Conservation (phyloP, 2,113 vertebrate species). For the Taxidea taxus region DNA sequence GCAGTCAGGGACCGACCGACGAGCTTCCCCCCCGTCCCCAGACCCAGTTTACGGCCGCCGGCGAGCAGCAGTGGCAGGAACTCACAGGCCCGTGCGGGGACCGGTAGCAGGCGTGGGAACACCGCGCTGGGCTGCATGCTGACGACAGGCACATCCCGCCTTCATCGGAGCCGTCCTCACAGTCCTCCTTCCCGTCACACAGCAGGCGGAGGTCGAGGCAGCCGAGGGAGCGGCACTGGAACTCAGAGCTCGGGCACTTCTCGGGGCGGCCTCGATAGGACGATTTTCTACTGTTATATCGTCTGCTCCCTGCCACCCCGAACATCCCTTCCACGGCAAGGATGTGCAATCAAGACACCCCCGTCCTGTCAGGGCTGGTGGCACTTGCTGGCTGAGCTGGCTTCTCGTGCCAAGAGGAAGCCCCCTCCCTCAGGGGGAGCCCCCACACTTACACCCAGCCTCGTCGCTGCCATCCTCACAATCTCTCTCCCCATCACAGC, state of each 20-base stretch:
- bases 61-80: not conserved
- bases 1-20: not conserved
- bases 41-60: accelerated
- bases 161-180: constrained; percentile 89
- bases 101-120: constrained; percentile 85
- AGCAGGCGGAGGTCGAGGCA: constrained; percentile 85
- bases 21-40: accelerated
- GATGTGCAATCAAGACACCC: accelerated
- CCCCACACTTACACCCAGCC: constrained; percentile 83
- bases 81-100: constrained; percentile 90
- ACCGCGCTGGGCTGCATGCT: constrained; percentile 71
- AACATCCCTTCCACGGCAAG: not conserved
- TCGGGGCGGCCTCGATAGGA: constrained; percentile 78
- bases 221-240: constrained; percentile 81
- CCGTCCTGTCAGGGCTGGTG: accelerated
- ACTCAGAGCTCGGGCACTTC: constrained; percentile 84
- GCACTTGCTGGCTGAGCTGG: not conserved
- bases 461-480: constrained; percentile 89
- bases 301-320: not conserved
- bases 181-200: constrained; percentile 87
- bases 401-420: not conserved
- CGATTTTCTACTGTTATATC: not conserved
- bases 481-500: constrained; percentile 87
- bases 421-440: accelerated
- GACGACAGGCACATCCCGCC: constrained; percentile 83